Evolutionary conservation across 1,140 invertebrate genomes (phyloP), one percentile per base, ranked within the genome.

Genomic region (Tetramorium simillimum): DNA sequence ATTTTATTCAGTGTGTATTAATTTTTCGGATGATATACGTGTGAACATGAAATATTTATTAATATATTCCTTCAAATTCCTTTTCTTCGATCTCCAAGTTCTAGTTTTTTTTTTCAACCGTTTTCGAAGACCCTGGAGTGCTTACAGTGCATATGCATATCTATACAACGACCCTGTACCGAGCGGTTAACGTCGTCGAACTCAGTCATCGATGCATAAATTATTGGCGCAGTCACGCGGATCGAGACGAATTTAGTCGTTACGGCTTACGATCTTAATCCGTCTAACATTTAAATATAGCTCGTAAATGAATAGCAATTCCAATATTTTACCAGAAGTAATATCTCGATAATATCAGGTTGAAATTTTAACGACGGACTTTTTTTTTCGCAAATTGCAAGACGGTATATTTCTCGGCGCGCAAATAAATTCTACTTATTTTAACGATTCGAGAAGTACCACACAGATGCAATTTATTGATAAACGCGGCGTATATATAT

Each of bases 221-320:
- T 84, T 84, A 84, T 73, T 75, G 69, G n/a, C 12, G 80, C 80
- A 84, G 28, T 84, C 80, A 84, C 40, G 80, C 80, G 80, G 18
- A 84, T 84, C 80, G 53, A 73, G 80, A 84, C 80, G 58, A 84
- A 84, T 84, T 75, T 84, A 75, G 69, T 62, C 69, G 80, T 28
- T 24, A 37, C 69, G n/a, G 53, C n/a, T 46, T n/a, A 33, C 69
- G 69, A 75, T 84, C 69, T 84, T 60, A 75, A 81, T 81, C 78
- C 65, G 37, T 81, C 37, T 72, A 56, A 75, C 37, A 58, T 84
- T 73, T 84, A 84, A 82, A 70, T 84, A 75, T 84, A 73, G 51
- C 40, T 33, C 18, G 7, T n/a, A 46, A 73, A 16, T 33, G 37
- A 60, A 21, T 14, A 12, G 24, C 69, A 40, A 82, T 58, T 72